Base-by-base conservation (phyloP, 2,113 vertebrate genomes). In the Zeus faber region DNA sequence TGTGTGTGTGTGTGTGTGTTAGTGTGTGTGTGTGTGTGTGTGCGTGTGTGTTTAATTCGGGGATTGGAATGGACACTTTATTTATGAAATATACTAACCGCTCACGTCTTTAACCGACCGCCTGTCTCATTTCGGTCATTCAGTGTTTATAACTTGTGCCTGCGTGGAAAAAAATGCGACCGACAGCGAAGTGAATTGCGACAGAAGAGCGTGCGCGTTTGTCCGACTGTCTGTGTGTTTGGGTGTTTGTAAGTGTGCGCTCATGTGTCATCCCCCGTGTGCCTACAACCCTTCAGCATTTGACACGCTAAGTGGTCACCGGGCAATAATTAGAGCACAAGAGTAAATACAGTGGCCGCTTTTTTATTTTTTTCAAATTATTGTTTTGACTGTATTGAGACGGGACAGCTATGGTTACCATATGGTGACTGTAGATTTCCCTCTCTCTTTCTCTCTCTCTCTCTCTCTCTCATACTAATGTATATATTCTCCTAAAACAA, bases 321-420 rank as follows among this genome's bases (percentile, higher is more conserved):
- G 24, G 59, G 72, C 80, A 79, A 80, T 61, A 58, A 82, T 77
- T 79, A 69, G 54, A 61, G 29, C 23, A 21, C 47, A 40, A 63
- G 62, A 64, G 65, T 71, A 79, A 83, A 76, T 63, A 74, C 62
- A 79, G 66, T 65, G 64, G 59, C 65, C 39, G 6, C 66, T 65
- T 66, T 58, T 57, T 65, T 66, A 56, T 57, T 51, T 25, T 62
- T 63, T 31, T 21, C 59, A 40, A 49, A 60, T 5, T 4, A 43
- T 46, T 53, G 44, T 45, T 63, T 53, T 58, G 41, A 64, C 54
- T 31, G 52, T 24, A 31, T 0, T 49, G 48, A 60, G 27, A 46
- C 11, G 37, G 17, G 43, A 18, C 37, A n/a, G 51, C 62, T 68
- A 24, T 69, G 57, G 64, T 66, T 57, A 24, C 65, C 72, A 68